Conservation (phyloP, 2,888 invertebrate genomes). For the Capitulum mitella region DNA sequence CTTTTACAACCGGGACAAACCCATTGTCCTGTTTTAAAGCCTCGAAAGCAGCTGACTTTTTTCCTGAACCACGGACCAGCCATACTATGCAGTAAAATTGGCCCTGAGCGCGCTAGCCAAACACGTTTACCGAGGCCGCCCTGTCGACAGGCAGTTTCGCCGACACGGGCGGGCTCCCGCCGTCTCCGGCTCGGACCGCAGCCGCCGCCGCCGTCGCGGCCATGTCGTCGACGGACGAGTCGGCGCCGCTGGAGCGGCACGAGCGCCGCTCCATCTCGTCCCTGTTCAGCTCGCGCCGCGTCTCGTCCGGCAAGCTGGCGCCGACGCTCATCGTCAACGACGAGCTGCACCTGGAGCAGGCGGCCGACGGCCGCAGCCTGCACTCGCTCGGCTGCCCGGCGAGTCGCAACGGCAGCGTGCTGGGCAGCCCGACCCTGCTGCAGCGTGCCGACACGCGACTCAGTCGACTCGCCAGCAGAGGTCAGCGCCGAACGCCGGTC, state of each 20-base stretch:
- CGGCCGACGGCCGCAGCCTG: neutral
- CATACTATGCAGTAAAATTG: too few species aligned
- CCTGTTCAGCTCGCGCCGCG: constrained; percentile 1
- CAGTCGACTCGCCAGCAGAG: neutral
- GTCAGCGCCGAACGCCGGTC: neutral
- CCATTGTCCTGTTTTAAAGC: too few species aligned
- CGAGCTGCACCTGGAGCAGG: constrained; percentile 1
- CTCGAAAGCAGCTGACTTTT: too few species aligned
- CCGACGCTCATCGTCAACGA: constrained; percentile 25
- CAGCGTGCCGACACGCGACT: neutral
- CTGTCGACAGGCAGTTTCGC: too few species aligned
- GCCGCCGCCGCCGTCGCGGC: neutral
- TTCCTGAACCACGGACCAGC: too few species aligned
- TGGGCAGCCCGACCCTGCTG: constrained; percentile 1
- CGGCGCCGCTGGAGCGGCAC: neutral
- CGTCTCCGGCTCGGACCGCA: neutral
- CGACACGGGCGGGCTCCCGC: too few species aligned
- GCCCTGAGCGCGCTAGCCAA: too few species aligned
- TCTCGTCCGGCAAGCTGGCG: constrained; percentile 6
- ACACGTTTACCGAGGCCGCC: too few species aligned
- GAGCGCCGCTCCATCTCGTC: constrained; percentile 17
- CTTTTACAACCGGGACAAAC: too few species aligned
- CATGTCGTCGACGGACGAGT: neutral
- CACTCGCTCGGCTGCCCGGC: constrained; percentile 4
- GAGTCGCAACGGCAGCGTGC: constrained; percentile 12